phyloP scores from a whole-genome alignment of 2,888 invertebrate species.

The Chelonus formosanus region DNA sequence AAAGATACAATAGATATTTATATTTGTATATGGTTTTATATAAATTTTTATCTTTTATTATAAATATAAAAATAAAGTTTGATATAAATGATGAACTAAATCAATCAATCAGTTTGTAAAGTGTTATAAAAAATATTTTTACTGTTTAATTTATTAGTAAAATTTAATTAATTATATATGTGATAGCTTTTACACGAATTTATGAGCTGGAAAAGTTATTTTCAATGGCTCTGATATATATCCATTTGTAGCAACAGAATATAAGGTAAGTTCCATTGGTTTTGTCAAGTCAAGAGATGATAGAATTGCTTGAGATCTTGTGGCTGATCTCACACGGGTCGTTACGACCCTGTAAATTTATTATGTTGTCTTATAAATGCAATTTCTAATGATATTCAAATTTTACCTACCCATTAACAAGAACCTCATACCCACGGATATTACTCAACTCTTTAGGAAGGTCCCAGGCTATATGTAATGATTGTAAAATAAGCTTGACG shows the following conservation, averaged over 20 bases:
- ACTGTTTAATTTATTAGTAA: not conserved
- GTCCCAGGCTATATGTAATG: conserved; percentile 40
- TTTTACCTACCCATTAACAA: conserved; percentile 35
- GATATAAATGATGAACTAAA: no score
- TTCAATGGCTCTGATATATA: conserved; percentile 37
- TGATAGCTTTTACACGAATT: no score
- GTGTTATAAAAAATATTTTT: no score
- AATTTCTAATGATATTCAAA: not conserved
- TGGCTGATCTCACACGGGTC: conserved; percentile 38
- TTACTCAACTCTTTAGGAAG: conserved; percentile 31
- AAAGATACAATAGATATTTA: no score
- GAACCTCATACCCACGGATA: conserved; percentile 38
- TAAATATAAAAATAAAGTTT: no score
- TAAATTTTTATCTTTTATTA: no score
- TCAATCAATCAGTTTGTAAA: no score
- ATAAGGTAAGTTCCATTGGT: conserved; percentile 36
- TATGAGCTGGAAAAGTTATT: conserved; percentile 24
- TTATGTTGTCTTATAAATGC: conserved; percentile 2
- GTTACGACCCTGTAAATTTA: conserved; percentile 26
- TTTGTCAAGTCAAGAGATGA: conserved; percentile 26
- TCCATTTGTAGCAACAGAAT: conserved; percentile 36
- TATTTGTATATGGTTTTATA: no score
- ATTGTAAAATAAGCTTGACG: conserved; percentile 36
- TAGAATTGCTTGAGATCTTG: conserved; percentile 39
- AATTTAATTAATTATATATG: no score